phyloP scores from a whole-genome alignment of 2,113 vertebrate genomes.

The Antechinus flavipes region DNA sequence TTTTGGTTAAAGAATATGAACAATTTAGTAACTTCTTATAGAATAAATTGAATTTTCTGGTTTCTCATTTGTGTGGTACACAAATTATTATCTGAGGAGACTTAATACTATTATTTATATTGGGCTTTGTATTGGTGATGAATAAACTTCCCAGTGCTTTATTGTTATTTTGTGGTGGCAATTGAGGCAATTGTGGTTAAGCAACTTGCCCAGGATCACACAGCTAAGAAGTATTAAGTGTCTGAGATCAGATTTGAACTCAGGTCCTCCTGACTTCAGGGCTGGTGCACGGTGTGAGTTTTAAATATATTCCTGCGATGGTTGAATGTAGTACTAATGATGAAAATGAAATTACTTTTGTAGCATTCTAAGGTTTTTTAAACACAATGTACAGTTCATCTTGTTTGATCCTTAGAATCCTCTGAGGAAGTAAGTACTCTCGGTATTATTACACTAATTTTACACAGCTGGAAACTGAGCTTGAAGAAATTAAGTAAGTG shows the following conservation, averaged over 20 bases:
- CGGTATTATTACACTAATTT: neutral
- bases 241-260: too few species aligned
- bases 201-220: too few species aligned
- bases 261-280: too few species aligned
- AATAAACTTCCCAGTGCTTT: neutral
- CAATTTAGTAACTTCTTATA: neutral
- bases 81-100: constrained; percentile 26
- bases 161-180: constrained; percentile 14
- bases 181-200: too few species aligned
- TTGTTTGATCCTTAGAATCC: neutral
- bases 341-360: neutral
- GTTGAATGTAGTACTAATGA: neutral
- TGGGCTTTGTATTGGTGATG: neutral
- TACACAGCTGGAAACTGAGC: neutral
- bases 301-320: neutral
- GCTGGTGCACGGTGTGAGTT: neutral
- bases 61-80: constrained; percentile 18
- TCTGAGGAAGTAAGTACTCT: neutral
- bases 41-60: neutral
- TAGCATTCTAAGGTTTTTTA: neutral
- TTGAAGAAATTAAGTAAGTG: neutral
- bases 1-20: neutral
- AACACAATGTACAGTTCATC: neutral
- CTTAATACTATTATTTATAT: constrained; percentile 39
- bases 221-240: too few species aligned